Conservation (phyloP, 2,888 invertebrate genomes). For the Congeria kusceri region DNA sequence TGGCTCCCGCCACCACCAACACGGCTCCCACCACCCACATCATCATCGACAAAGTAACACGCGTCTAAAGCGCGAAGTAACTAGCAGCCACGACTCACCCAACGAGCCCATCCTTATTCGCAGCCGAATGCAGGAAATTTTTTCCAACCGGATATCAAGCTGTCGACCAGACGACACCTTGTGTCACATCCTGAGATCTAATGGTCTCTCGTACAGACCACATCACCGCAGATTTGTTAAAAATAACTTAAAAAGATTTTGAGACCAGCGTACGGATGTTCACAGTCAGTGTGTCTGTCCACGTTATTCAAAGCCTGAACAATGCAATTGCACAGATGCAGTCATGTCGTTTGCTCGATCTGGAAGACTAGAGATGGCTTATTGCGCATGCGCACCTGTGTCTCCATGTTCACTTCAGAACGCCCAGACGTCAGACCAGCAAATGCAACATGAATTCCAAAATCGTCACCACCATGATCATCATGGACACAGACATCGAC, state of each 20-base stretch:
- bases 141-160: slow-evolving; percentile 37
- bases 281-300: slow-evolving; percentile 29
- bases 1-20: neutral
- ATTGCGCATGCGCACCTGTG: slow-evolving; percentile 20
- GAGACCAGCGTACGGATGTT: slow-evolving; percentile 6
- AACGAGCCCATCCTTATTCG: slow-evolving; percentile 2
- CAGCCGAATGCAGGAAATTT: slow-evolving; percentile 20
- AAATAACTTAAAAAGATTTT: neutral
- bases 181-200: slow-evolving; percentile 25
- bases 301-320: slow-evolving; percentile 8
- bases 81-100: too few species aligned
- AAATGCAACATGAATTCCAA: neutral
- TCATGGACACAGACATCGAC: neutral
- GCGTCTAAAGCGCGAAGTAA: slow-evolving; percentile 8
- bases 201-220: slow-evolving; percentile 16
- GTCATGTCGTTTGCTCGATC: neutral
- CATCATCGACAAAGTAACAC: slow-evolving; percentile 7
- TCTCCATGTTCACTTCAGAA: too few species aligned
- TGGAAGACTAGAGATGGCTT: slow-evolving; percentile 2
- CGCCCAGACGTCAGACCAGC: neutral
- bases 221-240: slow-evolving; percentile 20
- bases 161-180: slow-evolving; percentile 25
- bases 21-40: neutral
- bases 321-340: slow-evolving; percentile 13
- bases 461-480: slow-evolving; percentile 10